These are phyloP conservation scores for Alloscopus bannaensis DNA, from an alignment of 2,888 invertebrate genomes.

Conservation along the genomic window DNA sequence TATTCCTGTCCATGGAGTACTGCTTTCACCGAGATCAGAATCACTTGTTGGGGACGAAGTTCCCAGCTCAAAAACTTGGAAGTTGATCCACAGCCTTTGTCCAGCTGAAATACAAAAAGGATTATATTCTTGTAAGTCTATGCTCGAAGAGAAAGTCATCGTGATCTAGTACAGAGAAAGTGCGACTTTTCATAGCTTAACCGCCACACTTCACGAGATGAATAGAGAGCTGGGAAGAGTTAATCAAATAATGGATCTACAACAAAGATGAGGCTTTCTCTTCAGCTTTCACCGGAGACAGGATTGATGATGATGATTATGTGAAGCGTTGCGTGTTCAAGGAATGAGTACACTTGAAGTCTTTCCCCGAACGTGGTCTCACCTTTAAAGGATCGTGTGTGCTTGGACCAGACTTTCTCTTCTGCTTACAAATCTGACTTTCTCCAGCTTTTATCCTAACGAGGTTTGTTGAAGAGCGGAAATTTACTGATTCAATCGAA, in stretches of 20 bases:
- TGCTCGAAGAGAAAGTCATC: conserved; percentile 16
- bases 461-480: conserved; percentile 45
- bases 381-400: no score
- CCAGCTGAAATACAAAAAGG: conserved; percentile 76
- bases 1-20: conserved; percentile 40
- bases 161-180: background rate
- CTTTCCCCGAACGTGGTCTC: no score
- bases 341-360: background rate
- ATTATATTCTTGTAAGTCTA: no score
- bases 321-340: background rate
- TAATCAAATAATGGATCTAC: conserved; percentile 25
- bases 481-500: conserved; percentile 26
- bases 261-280: conserved; percentile 11
- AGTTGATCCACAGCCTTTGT: conserved; percentile 84
- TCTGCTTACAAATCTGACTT: background rate
- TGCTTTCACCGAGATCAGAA: conserved; percentile 77
- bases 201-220: background rate
- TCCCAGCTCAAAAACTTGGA: conserved; percentile 75
- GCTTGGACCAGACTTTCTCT: background rate
- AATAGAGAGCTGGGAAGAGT: conserved; percentile 26
- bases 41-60: conserved; percentile 74
- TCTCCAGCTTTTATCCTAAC: conserved; percentile 40
- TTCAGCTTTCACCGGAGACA: background rate
- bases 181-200: background rate
- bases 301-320: conserved; percentile 20